phyloP scores from a whole-genome alignment of 2,113 vertebrate species.

The Tragelaphus buxtoni region DNA sequence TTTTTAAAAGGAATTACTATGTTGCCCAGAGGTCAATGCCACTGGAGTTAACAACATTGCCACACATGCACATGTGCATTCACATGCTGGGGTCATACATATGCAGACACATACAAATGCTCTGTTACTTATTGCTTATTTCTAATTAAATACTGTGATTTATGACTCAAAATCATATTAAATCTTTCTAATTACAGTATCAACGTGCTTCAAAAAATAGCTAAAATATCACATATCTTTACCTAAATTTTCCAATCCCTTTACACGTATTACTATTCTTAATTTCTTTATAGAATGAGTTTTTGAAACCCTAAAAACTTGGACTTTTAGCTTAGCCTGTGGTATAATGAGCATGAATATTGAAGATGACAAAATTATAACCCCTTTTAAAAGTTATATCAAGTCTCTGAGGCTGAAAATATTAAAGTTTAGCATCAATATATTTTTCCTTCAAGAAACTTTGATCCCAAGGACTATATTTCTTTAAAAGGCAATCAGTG shows the following conservation, averaged over 20 bases:
- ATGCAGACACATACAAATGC: background rate
- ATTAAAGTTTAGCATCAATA: background rate
- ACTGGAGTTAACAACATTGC: background rate
- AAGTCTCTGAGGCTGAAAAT: conserved; percentile 20
- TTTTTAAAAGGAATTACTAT: background rate
- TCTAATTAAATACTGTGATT: conserved; percentile 1
- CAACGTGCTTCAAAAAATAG: conserved; percentile 25
- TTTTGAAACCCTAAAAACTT: conserved; percentile 19
- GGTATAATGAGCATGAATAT: background rate
- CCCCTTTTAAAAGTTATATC: background rate
- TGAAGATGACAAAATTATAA: background rate
- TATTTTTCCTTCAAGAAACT: conserved; percentile 25
- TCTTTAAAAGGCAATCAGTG: background rate
- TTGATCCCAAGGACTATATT: background rate
- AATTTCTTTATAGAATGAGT: background rate
- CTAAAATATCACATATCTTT: background rate
- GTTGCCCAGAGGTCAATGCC: background rate
- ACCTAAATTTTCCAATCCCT: background rate
- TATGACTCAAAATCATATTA: background rate
- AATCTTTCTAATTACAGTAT: conserved; percentile 37
- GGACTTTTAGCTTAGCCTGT: background rate
- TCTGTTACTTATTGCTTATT: background rate
- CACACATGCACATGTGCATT: conserved; percentile 29
- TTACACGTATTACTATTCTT: background rate
- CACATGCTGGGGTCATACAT: conserved; percentile 9